Evolutionary conservation across 92 coral and sea anemone genomes (phyloP), one percentile per base, ranked within the genome.

Genomic region (Diadumene lineata): DNA sequence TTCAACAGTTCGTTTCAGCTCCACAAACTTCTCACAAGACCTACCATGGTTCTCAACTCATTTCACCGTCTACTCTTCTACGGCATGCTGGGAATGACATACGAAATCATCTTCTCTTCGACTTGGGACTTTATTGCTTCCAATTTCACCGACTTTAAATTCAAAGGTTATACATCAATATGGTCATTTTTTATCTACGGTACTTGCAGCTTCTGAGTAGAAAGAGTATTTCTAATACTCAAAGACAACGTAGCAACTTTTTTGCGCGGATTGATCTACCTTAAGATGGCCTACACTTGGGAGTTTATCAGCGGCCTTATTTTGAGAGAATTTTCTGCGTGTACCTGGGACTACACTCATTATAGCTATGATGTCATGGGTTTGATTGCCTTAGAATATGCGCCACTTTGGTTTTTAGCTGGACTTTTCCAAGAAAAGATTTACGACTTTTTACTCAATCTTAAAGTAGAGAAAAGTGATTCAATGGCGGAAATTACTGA

Each of bases 161-260:
- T 90, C 74, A 69, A 72, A 30, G 96, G 96, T 13, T 90, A 90
- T 66, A 79, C 96, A 0, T 86, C 96, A 0, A 23, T 90, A 11
- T 90, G 96, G 96, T 86, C 96, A 0, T 90, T 90, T 70, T 80
- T 90, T 27, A 90, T 90, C 33, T 90, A 90, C 57, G 92, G 89
- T 26, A 80, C 89, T 0, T 87, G 96, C 67, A 90, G 92, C 38
- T 86, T 64, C 64, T 90, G 96, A 50, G 96, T 85, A 16, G 96
- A 90, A 65, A 78, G 79, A 25, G 85, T 90, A 16, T 90, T 83
- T 73, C 48, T 76, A 21, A 31, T 10, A 25, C 68, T 78, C 13
- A 83, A 75, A 46, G 72, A 87, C 31, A 77, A 78, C 0, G 57
- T 73, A 0, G 77, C 87, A 13, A 68, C 68, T 18, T 69, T 86